Conservation (phyloP, 1,140 invertebrate species). For the Aphaenogaster floridana region DNA sequence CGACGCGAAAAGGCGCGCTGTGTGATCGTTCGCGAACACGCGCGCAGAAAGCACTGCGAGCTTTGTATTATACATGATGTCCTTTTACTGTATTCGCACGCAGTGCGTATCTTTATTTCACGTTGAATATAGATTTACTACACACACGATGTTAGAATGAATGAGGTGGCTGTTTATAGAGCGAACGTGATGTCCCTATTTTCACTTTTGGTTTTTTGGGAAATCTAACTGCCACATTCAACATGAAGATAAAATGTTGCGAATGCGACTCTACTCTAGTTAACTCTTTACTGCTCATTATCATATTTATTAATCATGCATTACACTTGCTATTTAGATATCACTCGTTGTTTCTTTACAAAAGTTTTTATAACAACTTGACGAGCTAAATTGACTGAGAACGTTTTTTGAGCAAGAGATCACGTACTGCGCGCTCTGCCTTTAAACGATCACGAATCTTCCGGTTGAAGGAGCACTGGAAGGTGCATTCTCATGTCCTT, state of each 20-base stretch:
- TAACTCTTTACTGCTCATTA: background rate
- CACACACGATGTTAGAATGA: conserved; percentile 1
- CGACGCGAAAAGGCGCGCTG: conserved; percentile 19
- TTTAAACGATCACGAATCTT: conserved; percentile 52
- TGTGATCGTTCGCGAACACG: conserved; percentile 22
- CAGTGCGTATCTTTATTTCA: conserved; percentile 40
- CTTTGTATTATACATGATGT: conserved; percentile 24
- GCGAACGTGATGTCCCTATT: background rate
- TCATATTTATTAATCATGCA: background rate
- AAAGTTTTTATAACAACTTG: conserved; percentile 4
- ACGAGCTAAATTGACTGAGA: background rate
- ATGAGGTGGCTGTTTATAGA: conserved; percentile 2
- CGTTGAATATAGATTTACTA: conserved; percentile 53
- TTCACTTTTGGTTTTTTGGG: background rate
- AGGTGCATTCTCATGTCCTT: conserved; percentile 61
- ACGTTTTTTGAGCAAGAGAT: background rate
- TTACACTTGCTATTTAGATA: background rate
- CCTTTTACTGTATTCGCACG: background rate
- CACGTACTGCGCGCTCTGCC: conserved; percentile 20
- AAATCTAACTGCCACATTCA: background rate
- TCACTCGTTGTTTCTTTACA: background rate
- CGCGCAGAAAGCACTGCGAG: background rate
- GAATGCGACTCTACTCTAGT: background rate
- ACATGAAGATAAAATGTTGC: background rate
- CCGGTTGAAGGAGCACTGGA: conserved; percentile 26